Conservation (phyloP, 2,888 invertebrate genomes). For the Sphinx pinastri region DNA sequence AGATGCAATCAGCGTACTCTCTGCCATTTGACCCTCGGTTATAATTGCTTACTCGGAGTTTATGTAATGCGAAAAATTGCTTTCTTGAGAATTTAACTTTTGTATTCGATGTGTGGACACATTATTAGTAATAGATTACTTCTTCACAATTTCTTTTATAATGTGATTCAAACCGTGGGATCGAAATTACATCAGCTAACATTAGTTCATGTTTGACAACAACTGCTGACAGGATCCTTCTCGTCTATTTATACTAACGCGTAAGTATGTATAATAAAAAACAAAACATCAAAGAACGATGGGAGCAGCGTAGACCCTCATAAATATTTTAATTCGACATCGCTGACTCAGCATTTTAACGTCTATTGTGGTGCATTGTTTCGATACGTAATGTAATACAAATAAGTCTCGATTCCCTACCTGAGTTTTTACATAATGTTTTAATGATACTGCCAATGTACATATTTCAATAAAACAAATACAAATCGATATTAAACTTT, state of each 20-base stretch:
- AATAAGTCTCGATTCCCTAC: conserved; percentile 36
- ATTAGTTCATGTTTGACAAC: conserved; percentile 1
- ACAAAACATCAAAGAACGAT: conserved; percentile 23
- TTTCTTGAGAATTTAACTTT: neutral
- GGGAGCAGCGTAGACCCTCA: conserved; percentile 38
- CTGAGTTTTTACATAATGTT: conserved; percentile 25
- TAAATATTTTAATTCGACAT: conserved; percentile 68
- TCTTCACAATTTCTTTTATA: no score
- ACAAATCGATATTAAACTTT: neutral
- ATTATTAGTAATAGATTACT: neutral
- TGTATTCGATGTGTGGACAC: neutral
- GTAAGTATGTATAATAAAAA: conserved; percentile 14
- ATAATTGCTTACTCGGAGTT: conserved; percentile 48
- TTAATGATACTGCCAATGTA: conserved; percentile 2
- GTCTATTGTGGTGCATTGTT: conserved; percentile 39
- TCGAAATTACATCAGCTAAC: neutral
- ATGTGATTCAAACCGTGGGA: neutral
- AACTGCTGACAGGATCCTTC: neutral
- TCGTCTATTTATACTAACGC: conserved; percentile 22
- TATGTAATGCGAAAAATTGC: conserved; percentile 42
- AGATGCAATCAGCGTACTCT: conserved; percentile 62
- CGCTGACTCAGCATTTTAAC: conserved; percentile 57
- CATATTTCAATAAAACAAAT: neutral
- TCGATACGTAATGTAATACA: conserved; percentile 32
- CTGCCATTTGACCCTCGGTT: conserved; percentile 65